phyloP scores from a whole-genome alignment of 2,113 vertebrate species.

The Prunella fulvescens region DNA sequence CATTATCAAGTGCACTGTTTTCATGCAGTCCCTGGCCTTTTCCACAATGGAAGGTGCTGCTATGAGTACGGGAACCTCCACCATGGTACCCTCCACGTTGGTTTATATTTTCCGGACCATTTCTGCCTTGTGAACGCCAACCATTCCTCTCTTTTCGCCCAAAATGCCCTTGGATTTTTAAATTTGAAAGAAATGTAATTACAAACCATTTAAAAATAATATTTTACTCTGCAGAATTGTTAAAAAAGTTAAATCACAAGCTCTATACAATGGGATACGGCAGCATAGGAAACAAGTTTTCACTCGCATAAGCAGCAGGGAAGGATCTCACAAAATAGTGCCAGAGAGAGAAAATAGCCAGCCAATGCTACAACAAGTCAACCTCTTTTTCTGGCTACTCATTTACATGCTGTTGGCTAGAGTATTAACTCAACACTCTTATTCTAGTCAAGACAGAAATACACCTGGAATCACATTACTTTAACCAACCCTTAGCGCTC shows the following conservation, averaged over 20 bases:
- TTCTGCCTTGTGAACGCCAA: conserved; percentile 76
- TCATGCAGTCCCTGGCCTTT: conserved; percentile 71
- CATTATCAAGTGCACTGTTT: conserved; percentile 56
- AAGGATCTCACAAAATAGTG: not conserved
- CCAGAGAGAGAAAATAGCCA: not conserved
- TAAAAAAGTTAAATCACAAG: not conserved
- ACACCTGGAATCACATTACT: not conserved
- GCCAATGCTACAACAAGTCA: not conserved
- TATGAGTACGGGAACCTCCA: conserved; percentile 54
- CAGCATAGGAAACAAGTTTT: not conserved
- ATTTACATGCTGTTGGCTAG: not conserved
- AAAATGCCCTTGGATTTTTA: conserved; percentile 70
- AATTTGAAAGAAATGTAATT: not conserved
- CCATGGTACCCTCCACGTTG: conserved; percentile 61
- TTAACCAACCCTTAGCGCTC: not conserved
- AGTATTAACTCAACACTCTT: not conserved
- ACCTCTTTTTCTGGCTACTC: not conserved
- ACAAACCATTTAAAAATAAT: not conserved
- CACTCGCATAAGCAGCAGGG: not conserved
- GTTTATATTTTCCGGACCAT: conserved; percentile 70
- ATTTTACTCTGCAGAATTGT: not conserved
- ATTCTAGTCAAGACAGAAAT: not conserved
- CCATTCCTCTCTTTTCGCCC: conserved; percentile 78
- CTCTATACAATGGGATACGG: not conserved
- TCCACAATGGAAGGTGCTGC: conserved; percentile 62